phyloP scores from a whole-genome alignment of 2,113 vertebrate genomes.

The Diglossa brunneiventris region DNA sequence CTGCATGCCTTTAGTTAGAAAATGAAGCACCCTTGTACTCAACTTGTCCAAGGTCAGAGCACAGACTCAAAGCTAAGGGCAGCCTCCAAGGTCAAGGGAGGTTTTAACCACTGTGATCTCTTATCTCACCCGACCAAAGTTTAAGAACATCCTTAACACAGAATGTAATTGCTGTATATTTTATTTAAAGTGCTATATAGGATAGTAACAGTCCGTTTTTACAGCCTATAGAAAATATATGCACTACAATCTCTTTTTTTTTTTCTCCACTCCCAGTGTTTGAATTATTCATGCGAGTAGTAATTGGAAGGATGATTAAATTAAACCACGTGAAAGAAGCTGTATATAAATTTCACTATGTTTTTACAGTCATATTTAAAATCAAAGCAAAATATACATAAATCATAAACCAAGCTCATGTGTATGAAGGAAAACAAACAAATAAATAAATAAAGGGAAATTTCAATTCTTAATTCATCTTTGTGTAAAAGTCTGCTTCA shows the following conservation, averaged over 20 bases:
- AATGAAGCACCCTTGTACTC: background rate
- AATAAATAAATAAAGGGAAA: background rate
- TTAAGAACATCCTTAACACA: background rate
- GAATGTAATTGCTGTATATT: background rate
- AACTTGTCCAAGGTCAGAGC: background rate
- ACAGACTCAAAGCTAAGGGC: background rate
- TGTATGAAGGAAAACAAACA: background rate
- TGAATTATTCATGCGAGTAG: slow-evolving; percentile 29
- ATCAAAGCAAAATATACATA: background rate
- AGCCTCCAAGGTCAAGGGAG: background rate
- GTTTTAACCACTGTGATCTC: background rate
- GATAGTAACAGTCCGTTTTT: background rate
- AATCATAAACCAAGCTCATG: background rate
- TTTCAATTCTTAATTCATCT: background rate
- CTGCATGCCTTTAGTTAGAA: background rate
- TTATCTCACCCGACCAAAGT: background rate
- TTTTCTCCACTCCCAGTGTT: background rate
- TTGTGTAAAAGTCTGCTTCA: background rate
- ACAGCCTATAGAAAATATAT: background rate
- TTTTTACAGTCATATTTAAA: background rate
- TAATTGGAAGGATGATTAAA: slow-evolving; percentile 27
- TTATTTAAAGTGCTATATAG: background rate
- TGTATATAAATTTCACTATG: background rate
- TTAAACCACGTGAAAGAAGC: background rate
- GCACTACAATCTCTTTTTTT: background rate